Conservation (phyloP, 2,797 vertebrate species). For the Lepilemur ruficaudatus region DNA sequence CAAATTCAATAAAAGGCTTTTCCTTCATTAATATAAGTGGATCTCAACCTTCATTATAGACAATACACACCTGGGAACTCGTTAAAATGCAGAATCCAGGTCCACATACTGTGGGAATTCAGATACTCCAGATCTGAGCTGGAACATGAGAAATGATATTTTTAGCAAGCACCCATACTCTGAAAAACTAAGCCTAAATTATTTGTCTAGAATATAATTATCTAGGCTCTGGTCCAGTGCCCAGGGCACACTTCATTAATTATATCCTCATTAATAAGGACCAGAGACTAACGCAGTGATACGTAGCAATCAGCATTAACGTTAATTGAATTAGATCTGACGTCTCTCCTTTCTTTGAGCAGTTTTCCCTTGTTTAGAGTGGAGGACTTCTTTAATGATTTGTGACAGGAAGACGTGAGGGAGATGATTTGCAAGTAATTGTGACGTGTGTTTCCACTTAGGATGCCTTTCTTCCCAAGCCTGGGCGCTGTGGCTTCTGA, state of each 20-base stretch:
- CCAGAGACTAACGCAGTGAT: not conserved
- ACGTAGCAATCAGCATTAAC: not conserved
- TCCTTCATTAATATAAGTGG: not conserved
- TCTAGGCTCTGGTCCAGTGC: not conserved
- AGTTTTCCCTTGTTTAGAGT: slow-evolving; percentile 7
- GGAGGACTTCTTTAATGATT: not conserved
- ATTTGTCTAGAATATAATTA: slow-evolving; percentile 32
- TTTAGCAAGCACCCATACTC: not conserved
- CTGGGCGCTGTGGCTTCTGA: not conserved
- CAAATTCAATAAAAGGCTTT: not conserved
- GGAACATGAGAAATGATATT: not conserved
- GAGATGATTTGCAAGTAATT: not conserved
- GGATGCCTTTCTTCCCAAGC: not conserved
- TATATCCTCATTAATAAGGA: slow-evolving; percentile 22
- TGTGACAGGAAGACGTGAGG: slow-evolving; percentile 1
- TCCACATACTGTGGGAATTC: not conserved
- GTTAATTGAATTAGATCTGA: not conserved
- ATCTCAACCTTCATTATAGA: not conserved
- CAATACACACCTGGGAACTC: not conserved
- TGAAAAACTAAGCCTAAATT: not conserved
- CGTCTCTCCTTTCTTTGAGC: not conserved
- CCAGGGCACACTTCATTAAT: slow-evolving; percentile 47
- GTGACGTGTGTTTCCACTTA: slow-evolving; percentile 16
- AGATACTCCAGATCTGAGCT: not conserved
- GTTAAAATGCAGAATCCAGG: not conserved